Base-by-base conservation (phyloP, 92 coral and sea anemone genomes). In the Bergia puertoricense region DNA sequence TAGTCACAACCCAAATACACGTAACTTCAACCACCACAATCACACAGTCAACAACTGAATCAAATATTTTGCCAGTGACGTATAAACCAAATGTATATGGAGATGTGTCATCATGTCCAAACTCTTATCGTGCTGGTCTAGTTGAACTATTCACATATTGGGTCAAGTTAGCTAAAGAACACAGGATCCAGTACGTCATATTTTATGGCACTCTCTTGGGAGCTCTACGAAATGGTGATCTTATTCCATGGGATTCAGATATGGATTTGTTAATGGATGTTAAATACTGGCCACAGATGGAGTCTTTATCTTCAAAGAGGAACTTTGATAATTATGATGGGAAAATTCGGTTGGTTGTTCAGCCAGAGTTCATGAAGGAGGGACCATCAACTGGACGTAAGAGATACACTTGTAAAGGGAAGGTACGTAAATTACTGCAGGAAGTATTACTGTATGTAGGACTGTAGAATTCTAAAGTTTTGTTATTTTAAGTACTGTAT, bases 241-340 rank as follows among this genome's bases (percentile, higher is more conserved):
- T 95, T 3, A 96, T 96, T 71, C 99, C 99, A 1, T 95, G 93
- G 90, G 98, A 95, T 81, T 88, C 93, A 0, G 99, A 96, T 77
- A 86, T 95, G 44, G 99, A 96, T 85, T 37, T 96, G 5, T 74
- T 95, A 36, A 71, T 96, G 45, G 90, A 93, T 37, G 88, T 90
- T 0, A 92, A 88, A 39, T 92, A 80, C 66, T 92, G 89, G 86
- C 90, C 92, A 13, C 68, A 68, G 59, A 69, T 96, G 78, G 74
- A 90, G 59, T 76, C 86, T 80, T 71, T 95, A 42, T 71, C 98
- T 54, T 80, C 71, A 20, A 66, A 88, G 65, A 85, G 96, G 80
- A 84, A 85, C 77, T 93, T 96, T 88, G 86, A 66, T 39, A 16
- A 40, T 20, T 43, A 75, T 72, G 96, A 96, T 89, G 91, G 86